Conservation (phyloP, 2,797 vertebrate species). For the Oreochromis mossambicus region DNA sequence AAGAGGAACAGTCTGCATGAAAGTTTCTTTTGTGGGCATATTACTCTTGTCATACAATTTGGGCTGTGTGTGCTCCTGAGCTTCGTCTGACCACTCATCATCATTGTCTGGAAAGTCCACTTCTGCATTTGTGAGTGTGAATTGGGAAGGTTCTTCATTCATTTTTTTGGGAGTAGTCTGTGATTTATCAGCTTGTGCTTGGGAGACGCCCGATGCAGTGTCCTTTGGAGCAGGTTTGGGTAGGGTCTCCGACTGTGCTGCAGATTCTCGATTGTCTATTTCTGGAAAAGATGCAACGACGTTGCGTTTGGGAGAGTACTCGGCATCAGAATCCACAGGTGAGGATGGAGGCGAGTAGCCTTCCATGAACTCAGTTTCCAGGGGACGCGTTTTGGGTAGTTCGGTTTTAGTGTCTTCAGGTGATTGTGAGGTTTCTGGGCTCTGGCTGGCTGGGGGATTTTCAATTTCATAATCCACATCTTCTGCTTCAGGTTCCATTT, state of each 20-base stretch:
- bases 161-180: constrained; percentile 1
- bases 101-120: constrained; percentile 63
- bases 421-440: not conserved
- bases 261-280: not conserved
- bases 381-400: constrained; percentile 26
- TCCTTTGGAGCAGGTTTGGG: constrained; percentile 11
- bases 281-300: constrained; percentile 21
- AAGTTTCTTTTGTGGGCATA: constrained; percentile 25
- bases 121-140: constrained; percentile 42
- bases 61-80: constrained; percentile 22
- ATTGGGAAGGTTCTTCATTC: constrained; percentile 4
- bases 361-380: constrained; percentile 65
- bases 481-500: constrained; percentile 58
- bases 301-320: constrained; percentile 60
- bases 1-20: not conserved
- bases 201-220: not conserved
- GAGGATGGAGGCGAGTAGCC: constrained; percentile 64
- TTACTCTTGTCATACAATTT: constrained; percentile 40
- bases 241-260: not conserved
- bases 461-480: constrained; percentile 58
- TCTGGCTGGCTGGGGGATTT: constrained; percentile 40
- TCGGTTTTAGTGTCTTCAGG: constrained; percentile 24
- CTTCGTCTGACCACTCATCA: constrained; percentile 64
- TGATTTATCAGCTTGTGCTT: constrained; percentile 19
- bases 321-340: constrained; percentile 64